phyloP scores from a whole-genome alignment of 2,888 invertebrate species.

The Bombylius discolor region DNA sequence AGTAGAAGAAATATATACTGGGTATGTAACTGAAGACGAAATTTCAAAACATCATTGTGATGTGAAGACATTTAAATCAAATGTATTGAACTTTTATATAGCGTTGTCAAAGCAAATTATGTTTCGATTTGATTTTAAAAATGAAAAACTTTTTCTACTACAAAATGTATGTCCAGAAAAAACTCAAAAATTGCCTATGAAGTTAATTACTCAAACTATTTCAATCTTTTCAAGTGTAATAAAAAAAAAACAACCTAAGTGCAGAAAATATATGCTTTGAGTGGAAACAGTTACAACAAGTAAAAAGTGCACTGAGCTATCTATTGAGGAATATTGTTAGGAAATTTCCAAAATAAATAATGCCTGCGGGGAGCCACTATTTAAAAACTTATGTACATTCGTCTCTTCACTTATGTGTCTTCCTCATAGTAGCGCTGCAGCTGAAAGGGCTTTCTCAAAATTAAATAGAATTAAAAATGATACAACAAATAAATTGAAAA shows the following conservation, averaged over 20 bases:
- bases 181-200: neutral
- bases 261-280: conserved; percentile 3
- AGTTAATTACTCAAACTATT: neutral
- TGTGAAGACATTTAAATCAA: too few species aligned
- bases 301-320: neutral
- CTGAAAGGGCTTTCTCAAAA: neutral
- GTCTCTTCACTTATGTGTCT: neutral
- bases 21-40: neutral
- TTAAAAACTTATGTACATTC: neutral
- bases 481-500: neutral
- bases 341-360: neutral
- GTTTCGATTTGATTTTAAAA: conserved; percentile 2
- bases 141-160: neutral
- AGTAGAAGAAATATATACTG: neutral
- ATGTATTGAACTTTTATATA: neutral
- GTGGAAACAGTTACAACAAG: neutral
- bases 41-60: neutral
- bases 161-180: conserved; percentile 1
- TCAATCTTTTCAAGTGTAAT: conserved; percentile 4
- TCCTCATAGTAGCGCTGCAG: conserved; percentile 3
- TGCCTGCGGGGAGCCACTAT: neutral
- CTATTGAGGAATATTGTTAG: conserved; percentile 2
- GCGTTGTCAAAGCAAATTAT: conserved; percentile 1
- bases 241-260: neutral
- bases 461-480: neutral